Evolutionary conservation across 2,888 invertebrate genomes (phyloP), one percentile per base, ranked within the genome.

Genomic region (Tanypteryx hageni): DNA sequence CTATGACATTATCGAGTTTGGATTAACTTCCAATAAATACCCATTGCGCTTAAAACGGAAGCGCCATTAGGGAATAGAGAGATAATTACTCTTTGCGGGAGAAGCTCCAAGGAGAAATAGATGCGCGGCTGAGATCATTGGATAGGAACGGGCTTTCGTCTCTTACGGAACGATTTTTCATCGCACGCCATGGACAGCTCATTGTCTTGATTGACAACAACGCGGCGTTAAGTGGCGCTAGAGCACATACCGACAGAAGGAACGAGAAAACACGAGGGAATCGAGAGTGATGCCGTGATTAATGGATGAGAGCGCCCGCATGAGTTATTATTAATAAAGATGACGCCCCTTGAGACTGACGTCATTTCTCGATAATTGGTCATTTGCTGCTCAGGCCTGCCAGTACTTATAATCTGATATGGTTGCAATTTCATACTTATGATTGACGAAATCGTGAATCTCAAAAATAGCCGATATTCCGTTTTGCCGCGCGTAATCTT

Each of bases 161-260:
- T 27, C 27, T 76, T 13, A 7, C 76, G 22, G 76, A 76, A 27
- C 76, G 76, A 76, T 76, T 76, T 76, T 76, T 76, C 76, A 76
- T 76, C 76, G 22, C 27, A 22, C 22, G n/a, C 22, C 16, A 22
- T n/a, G 11, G 27, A 22, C 76, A 76, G 22, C 27, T 76, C 76
- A 76, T 76, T 76, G 76, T 76, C 76, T 76, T 76, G 76, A 76
- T 76, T 76, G 76, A 76, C 76, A 76, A 76, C 27, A 76, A 76
- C 27, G 10, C 76, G 76, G 76, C 13, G 76, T 27, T 76, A 76
- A 76, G 76, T 76, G 76, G 22, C 27, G n/a, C 76, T n/a, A 76
- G 76, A 76, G 10, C 76, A 22, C 22, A n/a, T 76, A 22, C n/a
- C 27, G 13, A 76, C 76, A 76, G 22, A 76, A 76, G 76, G 22